A percentile compares a stretch with the other conserved stretches of the same genome.
These are phyloP conservation scores for Sander lucioperca DNA, from an alignment of 2,113 vertebrate species.

Conservation along the genomic window DNA sequence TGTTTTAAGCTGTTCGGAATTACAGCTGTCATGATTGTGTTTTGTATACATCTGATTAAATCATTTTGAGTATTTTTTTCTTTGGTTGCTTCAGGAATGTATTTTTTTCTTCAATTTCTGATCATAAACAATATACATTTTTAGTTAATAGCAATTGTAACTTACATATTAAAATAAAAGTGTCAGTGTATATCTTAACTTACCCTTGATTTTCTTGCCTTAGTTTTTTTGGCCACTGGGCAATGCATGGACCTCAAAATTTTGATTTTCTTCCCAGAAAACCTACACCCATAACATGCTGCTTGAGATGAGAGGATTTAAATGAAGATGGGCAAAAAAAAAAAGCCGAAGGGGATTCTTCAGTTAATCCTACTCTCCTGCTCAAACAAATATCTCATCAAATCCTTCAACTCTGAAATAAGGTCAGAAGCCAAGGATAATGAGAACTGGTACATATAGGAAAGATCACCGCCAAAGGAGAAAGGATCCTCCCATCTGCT, in stretches of 20 bases:
- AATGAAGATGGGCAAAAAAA: conserved; percentile 44
- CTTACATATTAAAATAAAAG: background rate
- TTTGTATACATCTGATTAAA: background rate
- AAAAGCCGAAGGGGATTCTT: conserved; percentile 46
- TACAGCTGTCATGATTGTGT: background rate
- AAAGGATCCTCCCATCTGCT: conserved; percentile 71
- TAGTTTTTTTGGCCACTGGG: conserved; percentile 12
- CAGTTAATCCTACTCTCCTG: conserved; percentile 55
- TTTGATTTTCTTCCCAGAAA: conserved; percentile 25
- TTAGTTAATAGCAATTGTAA: background rate
- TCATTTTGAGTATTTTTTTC: background rate
- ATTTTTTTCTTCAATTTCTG: background rate
- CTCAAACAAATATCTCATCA: conserved; percentile 73
- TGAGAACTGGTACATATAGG: conserved; percentile 68
- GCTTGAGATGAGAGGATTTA: conserved; percentile 56
- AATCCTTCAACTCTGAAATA: conserved; percentile 70
- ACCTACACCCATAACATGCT: conserved; percentile 22
- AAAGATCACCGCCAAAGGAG: conserved; percentile 50
- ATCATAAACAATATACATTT: background rate
- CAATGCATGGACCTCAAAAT: conserved; percentile 13
- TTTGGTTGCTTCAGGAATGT: background rate
- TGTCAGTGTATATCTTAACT: background rate
- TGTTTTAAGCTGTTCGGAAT: conserved; percentile 20
- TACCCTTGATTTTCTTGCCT: background rate
- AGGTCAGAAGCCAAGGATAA: conserved; percentile 79